Percentiles rank a stretch among this genome's conserved stretches.
phyloP scores from a whole-genome alignment of 2,113 vertebrate genomes.

The Sinosuthora webbiana region DNA sequence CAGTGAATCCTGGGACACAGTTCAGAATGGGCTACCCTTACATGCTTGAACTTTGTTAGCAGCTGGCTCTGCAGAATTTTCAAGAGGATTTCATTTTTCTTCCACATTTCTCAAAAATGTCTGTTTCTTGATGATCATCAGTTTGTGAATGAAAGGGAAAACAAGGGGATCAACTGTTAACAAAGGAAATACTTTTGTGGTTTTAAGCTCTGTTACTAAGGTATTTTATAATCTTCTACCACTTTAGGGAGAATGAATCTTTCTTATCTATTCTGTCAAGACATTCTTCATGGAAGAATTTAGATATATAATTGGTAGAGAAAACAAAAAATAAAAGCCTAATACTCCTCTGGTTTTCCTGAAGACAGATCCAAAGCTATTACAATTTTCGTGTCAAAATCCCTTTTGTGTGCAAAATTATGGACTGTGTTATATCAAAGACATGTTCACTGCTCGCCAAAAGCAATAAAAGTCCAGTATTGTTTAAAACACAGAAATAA shows the following conservation, averaged over 20 bases:
- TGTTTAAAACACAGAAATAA: conserved; percentile 43
- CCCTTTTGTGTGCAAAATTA: conserved; percentile 15
- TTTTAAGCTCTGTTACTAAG: background rate
- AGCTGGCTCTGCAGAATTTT: background rate
- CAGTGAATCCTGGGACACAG: background rate
- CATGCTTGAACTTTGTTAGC: background rate
- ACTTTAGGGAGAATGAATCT: background rate
- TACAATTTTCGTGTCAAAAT: conserved; percentile 14
- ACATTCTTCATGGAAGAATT: background rate
- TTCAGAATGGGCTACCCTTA: background rate
- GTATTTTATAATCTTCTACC: background rate
- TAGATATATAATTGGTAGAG: background rate
- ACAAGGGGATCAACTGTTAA: background rate
- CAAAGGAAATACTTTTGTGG: background rate
- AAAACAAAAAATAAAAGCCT: conserved; percentile 23
- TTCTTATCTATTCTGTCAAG: conserved; percentile 11
- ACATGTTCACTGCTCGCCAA: background rate
- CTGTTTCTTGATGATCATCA: background rate
- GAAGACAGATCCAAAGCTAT: background rate
- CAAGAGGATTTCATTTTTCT: background rate
- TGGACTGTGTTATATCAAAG: conserved; percentile 46
- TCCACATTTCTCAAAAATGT: background rate
- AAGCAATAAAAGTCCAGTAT: conserved; percentile 39
- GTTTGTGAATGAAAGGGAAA: background rate
- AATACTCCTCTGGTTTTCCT: background rate